Evolutionary conservation across 1,140 invertebrate species (phyloP).

Genomic region (Diprion similis): DNA sequence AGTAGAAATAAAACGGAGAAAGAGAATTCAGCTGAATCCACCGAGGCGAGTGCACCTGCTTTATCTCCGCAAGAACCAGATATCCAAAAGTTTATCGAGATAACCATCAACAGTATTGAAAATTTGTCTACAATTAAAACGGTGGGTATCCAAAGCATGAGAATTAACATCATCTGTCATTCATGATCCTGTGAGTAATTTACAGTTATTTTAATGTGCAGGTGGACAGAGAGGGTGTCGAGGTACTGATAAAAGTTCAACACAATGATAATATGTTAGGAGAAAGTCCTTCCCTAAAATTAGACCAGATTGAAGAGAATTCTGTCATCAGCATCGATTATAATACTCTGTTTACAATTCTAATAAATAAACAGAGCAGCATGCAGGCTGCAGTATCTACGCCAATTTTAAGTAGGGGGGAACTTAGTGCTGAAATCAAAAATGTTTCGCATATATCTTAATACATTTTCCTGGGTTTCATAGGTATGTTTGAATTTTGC

Average conservation of each 20-base stretch:
- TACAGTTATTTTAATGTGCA: constrained; percentile 16
- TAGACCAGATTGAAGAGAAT: constrained; percentile 26
- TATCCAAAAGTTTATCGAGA: constrained; percentile 15
- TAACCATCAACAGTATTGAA: constrained; percentile 35
- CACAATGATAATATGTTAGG: constrained; percentile 34
- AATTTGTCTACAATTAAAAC: constrained; percentile 27
- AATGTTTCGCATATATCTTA: not conserved
- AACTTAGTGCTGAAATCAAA: not conserved
- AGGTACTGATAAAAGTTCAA: constrained; percentile 28
- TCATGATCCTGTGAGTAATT: not conserved
- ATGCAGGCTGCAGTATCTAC: constrained; percentile 30
- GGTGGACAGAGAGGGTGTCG: constrained; percentile 22
- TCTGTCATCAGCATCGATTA: constrained; percentile 27
- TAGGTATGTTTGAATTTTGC: not conserved
- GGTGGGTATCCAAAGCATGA: not conserved
- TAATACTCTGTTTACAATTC: constrained; percentile 19
- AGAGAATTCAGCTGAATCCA: too few species aligned
- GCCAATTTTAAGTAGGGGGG: constrained; percentile 36
- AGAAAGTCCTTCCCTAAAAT: constrained; percentile 26
- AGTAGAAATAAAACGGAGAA: too few species aligned
- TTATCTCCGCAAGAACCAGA: not conserved
- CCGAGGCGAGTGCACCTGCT: not conserved
- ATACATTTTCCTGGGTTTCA: not conserved
- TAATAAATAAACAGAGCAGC: not conserved
- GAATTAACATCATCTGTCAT: constrained; percentile 26